Evolutionary conservation across 2,888 invertebrate genomes (phyloP).

Genomic region (Cerceris ruficornis): DNA sequence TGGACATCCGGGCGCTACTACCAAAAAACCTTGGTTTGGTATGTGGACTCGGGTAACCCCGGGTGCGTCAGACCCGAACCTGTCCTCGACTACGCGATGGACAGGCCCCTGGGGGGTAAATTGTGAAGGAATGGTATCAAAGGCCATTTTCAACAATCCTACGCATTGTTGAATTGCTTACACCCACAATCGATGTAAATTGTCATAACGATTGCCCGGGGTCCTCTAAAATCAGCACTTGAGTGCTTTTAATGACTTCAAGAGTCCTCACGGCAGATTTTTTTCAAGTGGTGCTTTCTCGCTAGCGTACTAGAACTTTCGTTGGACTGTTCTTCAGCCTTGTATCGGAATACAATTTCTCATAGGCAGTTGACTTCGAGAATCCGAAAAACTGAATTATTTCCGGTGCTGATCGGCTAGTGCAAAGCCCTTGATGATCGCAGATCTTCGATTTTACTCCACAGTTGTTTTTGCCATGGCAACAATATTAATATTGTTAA

Average conservation of each 20-base stretch:
- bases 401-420: conserved; percentile 20
- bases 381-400: conserved; percentile 39
- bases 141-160: no score
- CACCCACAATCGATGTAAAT: neutral
- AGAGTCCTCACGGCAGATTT: conserved; percentile 16
- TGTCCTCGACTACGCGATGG: no score
- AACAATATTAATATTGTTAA: no score
- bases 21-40: no score
- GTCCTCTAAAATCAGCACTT: conserved; percentile 17
- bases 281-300: conserved; percentile 31
- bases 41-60: no score
- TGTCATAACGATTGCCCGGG: conserved; percentile 10
- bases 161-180: no score
- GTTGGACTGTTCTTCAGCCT: no score
- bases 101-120: no score
- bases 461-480: neutral
- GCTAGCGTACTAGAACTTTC: conserved; percentile 15
- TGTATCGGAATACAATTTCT: conserved; percentile 20
- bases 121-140: no score
- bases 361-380: conserved; percentile 34
- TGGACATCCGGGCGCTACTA: no score
- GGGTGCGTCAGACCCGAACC: no score
- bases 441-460: conserved; percentile 2
- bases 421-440: conserved; percentile 10
- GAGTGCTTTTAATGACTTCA: conserved; percentile 19